Conservation (phyloP, 2,113 vertebrate species). For the Melanerpes aurifrons region DNA sequence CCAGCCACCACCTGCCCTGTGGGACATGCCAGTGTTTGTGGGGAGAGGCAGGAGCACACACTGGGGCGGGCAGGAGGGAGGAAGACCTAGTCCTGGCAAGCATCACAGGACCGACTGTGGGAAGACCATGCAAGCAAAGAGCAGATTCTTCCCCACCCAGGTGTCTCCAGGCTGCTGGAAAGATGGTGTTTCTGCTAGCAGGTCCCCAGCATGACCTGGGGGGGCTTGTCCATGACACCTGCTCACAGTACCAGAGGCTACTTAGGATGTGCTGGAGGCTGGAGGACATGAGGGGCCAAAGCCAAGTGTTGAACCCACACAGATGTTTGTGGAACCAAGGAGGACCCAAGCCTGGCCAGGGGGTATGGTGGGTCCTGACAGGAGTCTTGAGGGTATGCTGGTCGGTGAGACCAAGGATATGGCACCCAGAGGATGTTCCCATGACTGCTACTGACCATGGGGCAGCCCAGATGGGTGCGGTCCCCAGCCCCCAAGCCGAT, state of each 20-base stretch:
- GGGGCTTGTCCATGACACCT: not conserved
- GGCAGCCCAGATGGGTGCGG: not conserved
- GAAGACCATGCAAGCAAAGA: not conserved
- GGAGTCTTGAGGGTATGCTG: fast-evolving
- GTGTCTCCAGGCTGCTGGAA: not conserved
- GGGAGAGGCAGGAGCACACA: not conserved
- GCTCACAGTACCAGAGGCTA: not conserved
- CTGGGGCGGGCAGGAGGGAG: not conserved
- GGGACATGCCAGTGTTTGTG: fast-evolving
- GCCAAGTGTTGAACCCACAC: too few species aligned
- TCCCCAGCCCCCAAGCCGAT: not conserved
- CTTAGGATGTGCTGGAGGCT: not conserved
- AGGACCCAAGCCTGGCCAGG: fast-evolving
- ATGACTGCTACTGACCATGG: not conserved
- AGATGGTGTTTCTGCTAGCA: not conserved
- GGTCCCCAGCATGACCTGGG: fast-evolving
- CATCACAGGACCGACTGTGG: not conserved
- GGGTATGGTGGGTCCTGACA: not conserved
- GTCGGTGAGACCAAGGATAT: too few species aligned
- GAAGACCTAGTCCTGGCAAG: not conserved
- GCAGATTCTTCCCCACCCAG: not conserved
- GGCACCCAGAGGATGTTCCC: fast-evolving
- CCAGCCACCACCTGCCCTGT: fast-evolving
- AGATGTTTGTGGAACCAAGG: not conserved
- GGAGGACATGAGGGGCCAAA: too few species aligned